These are phyloP conservation scores for Hyperoplus immaculatus DNA, from an alignment of 2,797 vertebrate genomes.

Conservation along the genomic window DNA sequence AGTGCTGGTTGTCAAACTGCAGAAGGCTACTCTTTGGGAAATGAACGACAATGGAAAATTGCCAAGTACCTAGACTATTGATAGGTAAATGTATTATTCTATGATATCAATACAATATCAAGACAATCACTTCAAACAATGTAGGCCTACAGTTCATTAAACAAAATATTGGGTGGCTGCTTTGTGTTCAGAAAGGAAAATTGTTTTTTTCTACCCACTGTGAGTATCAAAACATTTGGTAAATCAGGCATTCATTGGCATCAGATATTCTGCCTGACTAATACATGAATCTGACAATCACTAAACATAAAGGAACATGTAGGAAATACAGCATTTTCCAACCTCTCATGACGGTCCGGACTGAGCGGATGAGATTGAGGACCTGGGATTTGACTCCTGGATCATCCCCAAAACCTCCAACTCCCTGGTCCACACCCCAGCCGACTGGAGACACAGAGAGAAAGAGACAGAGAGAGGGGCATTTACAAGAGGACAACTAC, in stretches of 20 bases:
- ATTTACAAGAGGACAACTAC: not conserved
- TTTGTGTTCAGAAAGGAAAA: not conserved
- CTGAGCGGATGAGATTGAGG: conserved; percentile 92
- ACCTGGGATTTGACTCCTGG: conserved; percentile 95
- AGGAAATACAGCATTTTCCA: not conserved
- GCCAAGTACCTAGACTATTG: not conserved
- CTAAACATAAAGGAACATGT: not conserved
- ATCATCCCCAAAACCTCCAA: conserved; percentile 96
- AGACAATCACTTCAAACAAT: too few species aligned
- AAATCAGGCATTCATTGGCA: not conserved
- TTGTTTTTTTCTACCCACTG: too few species aligned
- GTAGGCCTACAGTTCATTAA: too few species aligned
- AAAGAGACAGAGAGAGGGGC: not conserved
- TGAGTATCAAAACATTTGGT: not conserved
- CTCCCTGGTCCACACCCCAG: conserved; percentile 93
- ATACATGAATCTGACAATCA: not conserved
- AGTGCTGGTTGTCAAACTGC: fast-evolving
- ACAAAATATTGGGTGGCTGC: not conserved
- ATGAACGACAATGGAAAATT: too few species aligned
- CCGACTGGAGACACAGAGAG: conserved; percentile 86
- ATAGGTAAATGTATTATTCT: not conserved
- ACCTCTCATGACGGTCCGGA: conserved; percentile 97
- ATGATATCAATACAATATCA: not conserved
- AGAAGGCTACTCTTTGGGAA: not conserved
- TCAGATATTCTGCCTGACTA: too few species aligned